These are phyloP conservation scores for Mustela nigripes DNA, from an alignment of 2,113 vertebrate genomes.

Conservation along the genomic window DNA sequence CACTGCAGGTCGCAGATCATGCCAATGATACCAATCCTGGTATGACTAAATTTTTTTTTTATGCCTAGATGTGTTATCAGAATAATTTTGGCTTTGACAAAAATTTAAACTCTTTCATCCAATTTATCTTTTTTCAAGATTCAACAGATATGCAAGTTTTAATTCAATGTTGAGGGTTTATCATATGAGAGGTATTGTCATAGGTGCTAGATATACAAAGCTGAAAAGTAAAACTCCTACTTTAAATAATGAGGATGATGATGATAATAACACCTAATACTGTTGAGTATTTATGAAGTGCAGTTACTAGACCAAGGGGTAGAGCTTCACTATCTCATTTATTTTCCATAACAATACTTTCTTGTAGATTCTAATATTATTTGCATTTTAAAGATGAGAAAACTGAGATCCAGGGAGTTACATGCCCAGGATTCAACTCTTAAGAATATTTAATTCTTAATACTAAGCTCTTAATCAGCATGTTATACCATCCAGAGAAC, in stretches of 20 bases:
- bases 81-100: constrained; percentile 5
- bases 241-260: not conserved
- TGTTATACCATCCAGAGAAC: not conserved
- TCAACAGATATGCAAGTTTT: not conserved
- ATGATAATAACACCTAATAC: not conserved
- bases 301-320: not conserved
- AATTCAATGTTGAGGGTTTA: not conserved
- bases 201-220: not conserved
- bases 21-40: not conserved
- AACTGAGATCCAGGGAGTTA: not conserved
- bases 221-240: not conserved
- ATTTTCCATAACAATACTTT: not conserved
- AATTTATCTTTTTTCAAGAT: not conserved
- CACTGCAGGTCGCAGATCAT: not conserved
- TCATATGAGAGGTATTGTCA: not conserved
- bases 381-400: constrained; percentile 29
- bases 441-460: not conserved
- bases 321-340: not conserved
- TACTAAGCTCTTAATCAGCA: not conserved
- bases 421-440: not conserved
- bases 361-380: not conserved
- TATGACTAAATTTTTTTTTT: not conserved
- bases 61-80: not conserved
- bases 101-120: not conserved
- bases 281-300: not conserved